Base-by-base conservation (phyloP, 2,888 invertebrate genomes). In the Halocaridina rubra region DNA sequence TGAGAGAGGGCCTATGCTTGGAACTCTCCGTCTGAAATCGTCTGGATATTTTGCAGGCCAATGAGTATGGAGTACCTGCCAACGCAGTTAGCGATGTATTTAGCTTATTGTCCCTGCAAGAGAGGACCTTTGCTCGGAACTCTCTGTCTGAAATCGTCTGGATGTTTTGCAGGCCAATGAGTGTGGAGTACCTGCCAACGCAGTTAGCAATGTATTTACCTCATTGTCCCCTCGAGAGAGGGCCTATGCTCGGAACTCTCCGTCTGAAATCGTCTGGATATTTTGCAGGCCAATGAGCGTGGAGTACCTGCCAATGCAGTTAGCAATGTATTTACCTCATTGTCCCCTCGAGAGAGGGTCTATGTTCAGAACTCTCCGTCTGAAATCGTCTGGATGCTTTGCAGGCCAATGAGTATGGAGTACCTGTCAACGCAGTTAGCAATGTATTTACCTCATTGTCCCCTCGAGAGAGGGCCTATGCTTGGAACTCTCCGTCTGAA, bases 401-500 rank as follows among this genome's bases (percentile, higher is more conserved):
- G 2, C 90, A 91, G 90, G 88, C 88, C 0, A 85, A 85, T 13
- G 89, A 90, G n/a, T 92, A 92, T 88, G 89, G n/a, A n/a, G n/a
- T n/a, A n/a, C n/a, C n/a, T n/a, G n/a, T n/a, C n/a, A n/a, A n/a
- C n/a, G n/a, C n/a, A n/a, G n/a, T n/a, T n/a, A n/a, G n/a, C n/a
- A n/a, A n/a, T n/a, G n/a, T n/a, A n/a, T n/a, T n/a, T n/a, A n/a
- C n/a, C n/a, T n/a, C n/a, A n/a, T n/a, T n/a, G n/a, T n/a, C n/a
- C n/a, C n/a, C n/a, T 0, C 46, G 46, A 46, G 46, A 2, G 16
- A 2, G 1, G 46, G 46, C 16, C 46, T 46, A 10, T 13, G n/a
- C n/a, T n/a, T n/a, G n/a, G n/a, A n/a, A n/a, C n/a, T n/a, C n/a
- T n/a, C n/a, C n/a, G n/a, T n/a, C n/a, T n/a, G n/a, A n/a, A n/a